Conservation (phyloP, 2,888 invertebrate species). For the Hermaeophaga mercurialis region DNA sequence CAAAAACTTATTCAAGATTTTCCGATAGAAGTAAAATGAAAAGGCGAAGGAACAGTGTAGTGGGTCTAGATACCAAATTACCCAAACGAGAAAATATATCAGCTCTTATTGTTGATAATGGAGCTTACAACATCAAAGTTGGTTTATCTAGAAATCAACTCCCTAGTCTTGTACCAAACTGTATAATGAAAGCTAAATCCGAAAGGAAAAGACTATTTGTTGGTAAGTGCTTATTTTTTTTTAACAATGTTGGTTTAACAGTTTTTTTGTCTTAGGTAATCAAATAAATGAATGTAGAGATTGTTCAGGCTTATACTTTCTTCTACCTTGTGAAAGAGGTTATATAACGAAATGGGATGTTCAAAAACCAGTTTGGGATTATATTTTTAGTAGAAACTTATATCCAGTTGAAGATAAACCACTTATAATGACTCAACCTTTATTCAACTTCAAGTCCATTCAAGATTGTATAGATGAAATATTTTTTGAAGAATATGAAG, state of each 20-base stretch:
- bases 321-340: slow-evolving; percentile 93
- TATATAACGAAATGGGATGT: slow-evolving; percentile 96
- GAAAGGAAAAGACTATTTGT: slow-evolving; percentile 93
- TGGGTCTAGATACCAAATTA: slow-evolving; percentile 20
- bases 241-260: background rate
- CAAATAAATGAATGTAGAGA: slow-evolving; percentile 98
- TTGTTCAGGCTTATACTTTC: slow-evolving; percentile 91
- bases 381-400: slow-evolving; percentile 86
- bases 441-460: slow-evolving; percentile 89
- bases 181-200: slow-evolving; percentile 97
- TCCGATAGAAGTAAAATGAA: slow-evolving; percentile 27
- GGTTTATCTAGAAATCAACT: slow-evolving; percentile 73
- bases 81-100: slow-evolving; percentile 28
- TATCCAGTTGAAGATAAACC: slow-evolving; percentile 79
- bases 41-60: slow-evolving; percentile 30
- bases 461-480: slow-evolving; percentile 95
- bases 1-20: slow-evolving; percentile 23
- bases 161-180: slow-evolving; percentile 86
- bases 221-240: slow-evolving; percentile 1
- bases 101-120: slow-evolving; percentile 72
- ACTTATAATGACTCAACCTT: slow-evolving; percentile 90
- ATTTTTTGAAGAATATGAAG: slow-evolving; percentile 97
- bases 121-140: slow-evolving; percentile 84
- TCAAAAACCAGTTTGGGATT: slow-evolving; percentile 96
- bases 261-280: slow-evolving; percentile 62